phyloP scores from a whole-genome alignment of 2,113 vertebrate genomes.

The Antidorcas marsupialis region DNA sequence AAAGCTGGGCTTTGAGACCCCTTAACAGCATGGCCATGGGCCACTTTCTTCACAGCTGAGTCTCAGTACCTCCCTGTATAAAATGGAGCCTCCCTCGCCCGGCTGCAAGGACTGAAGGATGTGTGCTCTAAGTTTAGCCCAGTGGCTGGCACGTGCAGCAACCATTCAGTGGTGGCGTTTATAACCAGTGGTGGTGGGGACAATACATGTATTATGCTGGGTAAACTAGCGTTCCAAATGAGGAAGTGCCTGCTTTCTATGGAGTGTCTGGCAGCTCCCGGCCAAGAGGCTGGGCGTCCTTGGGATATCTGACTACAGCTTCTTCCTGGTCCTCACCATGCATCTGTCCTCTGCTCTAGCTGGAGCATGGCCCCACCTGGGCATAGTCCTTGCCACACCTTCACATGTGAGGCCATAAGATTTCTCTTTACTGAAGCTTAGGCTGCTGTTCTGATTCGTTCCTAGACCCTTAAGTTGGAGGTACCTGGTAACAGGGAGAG shows the following conservation, averaged over 20 bases:
- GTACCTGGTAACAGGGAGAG: neutral
- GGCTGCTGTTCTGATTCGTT: neutral
- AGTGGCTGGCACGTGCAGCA: neutral
- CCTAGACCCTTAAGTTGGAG: neutral
- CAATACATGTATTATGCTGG: neutral
- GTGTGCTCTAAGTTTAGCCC: neutral
- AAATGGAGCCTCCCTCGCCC: neutral
- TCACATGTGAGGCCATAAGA: neutral
- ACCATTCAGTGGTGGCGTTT: neutral
- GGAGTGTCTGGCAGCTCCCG: neutral
- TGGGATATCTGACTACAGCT: neutral
- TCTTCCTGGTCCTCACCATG: neutral
- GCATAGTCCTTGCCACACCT: too few relatives aligned
- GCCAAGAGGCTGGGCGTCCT: neutral
- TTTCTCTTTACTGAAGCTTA: neutral
- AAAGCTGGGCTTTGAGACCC: neutral
- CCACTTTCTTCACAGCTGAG: neutral
- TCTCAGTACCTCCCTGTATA: neutral
- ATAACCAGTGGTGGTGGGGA: neutral
- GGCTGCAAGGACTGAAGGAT: neutral
- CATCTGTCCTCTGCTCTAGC: neutral
- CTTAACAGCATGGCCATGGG: neutral
- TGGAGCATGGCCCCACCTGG: neutral
- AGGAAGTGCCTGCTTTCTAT: neutral
- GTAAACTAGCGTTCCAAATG: neutral